Evolutionary conservation across 1,140 invertebrate species (phyloP).

Genomic region (Halictus rubicundus): DNA sequence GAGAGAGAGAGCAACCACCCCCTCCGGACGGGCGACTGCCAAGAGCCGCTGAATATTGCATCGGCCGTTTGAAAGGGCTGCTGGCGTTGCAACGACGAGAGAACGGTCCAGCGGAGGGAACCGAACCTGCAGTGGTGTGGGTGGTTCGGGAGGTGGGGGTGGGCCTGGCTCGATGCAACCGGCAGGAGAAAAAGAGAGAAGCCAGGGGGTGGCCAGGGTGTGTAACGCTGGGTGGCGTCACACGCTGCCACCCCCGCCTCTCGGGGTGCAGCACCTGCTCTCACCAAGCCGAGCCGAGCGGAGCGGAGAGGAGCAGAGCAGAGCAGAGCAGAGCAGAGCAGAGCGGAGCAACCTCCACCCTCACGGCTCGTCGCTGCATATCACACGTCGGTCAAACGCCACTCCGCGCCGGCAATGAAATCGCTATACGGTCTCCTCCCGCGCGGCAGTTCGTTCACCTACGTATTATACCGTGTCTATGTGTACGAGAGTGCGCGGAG

Average conservation of each 20-base stretch:
- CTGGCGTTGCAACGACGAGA: constrained; percentile 62
- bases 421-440: constrained; percentile 56
- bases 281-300: neutral
- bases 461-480: constrained; percentile 36
- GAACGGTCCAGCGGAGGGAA: constrained; percentile 41
- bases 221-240: constrained; percentile 62
- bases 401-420: constrained; percentile 71
- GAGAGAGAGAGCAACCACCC: constrained; percentile 15
- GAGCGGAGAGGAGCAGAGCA: too few species aligned
- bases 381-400: constrained; percentile 75
- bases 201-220: constrained; percentile 49
- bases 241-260: constrained; percentile 44
- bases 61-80: constrained; percentile 76
- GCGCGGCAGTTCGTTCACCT: constrained; percentile 37
- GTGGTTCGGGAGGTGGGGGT: constrained; percentile 15
- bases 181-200: constrained; percentile 60
- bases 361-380: constrained; percentile 68
- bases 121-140: constrained; percentile 26
- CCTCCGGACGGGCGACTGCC: constrained; percentile 52
- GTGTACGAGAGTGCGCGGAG: constrained; percentile 10
- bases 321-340: too few species aligned
- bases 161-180: constrained; percentile 12
- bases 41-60: constrained; percentile 80
- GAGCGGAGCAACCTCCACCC: constrained; percentile 41
- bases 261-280: constrained; percentile 44